A percentile compares a stretch with the other conserved stretches of the same genome.
Evolutionary conservation across 92 coral and sea anemone species (phyloP).

Genomic region (Blastomussa wellsi): DNA sequence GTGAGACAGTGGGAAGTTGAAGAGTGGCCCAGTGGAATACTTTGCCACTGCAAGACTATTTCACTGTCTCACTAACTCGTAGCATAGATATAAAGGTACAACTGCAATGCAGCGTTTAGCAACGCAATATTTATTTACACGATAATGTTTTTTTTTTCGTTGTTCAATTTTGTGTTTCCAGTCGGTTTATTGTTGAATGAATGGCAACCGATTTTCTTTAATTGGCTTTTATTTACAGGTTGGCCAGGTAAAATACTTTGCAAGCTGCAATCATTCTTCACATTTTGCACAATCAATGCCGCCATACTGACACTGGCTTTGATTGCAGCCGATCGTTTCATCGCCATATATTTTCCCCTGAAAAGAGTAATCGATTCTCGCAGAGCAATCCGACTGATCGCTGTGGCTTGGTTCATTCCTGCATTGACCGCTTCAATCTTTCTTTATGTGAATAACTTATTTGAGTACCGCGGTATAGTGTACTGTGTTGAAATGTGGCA

Average conservation of each 20-base stretch:
- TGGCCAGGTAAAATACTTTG: constrained; percentile 47
- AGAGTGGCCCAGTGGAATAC: too few relatives aligned
- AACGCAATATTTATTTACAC: too few relatives aligned
- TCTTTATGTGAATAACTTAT: background rate
- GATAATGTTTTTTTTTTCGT: too few relatives aligned
- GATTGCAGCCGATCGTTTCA: constrained; percentile 67
- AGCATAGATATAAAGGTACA: too few relatives aligned
- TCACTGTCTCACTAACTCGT: too few relatives aligned
- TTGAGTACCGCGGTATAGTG: constrained; percentile 9
- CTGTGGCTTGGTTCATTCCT: constrained; percentile 31
- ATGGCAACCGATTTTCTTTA: background rate
- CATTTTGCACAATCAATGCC: constrained; percentile 40
- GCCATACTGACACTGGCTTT: constrained; percentile 65
- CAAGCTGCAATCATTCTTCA: constrained; percentile 48
- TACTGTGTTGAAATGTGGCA: constrained; percentile 25
- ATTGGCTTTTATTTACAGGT: constrained; percentile 28
- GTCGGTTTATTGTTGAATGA: too few relatives aligned
- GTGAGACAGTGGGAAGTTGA: too few relatives aligned
- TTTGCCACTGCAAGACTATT: too few relatives aligned
- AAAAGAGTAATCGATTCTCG: constrained; percentile 33
- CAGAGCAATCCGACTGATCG: constrained; percentile 40
- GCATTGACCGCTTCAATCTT: constrained; percentile 35
- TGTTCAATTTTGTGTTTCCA: too few relatives aligned
- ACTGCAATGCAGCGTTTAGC: too few relatives aligned
- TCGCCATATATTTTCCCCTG: constrained; percentile 64